Evolutionary conservation across 2,113 vertebrate genomes (phyloP).

Genomic region (Pedionomus torquatus): DNA sequence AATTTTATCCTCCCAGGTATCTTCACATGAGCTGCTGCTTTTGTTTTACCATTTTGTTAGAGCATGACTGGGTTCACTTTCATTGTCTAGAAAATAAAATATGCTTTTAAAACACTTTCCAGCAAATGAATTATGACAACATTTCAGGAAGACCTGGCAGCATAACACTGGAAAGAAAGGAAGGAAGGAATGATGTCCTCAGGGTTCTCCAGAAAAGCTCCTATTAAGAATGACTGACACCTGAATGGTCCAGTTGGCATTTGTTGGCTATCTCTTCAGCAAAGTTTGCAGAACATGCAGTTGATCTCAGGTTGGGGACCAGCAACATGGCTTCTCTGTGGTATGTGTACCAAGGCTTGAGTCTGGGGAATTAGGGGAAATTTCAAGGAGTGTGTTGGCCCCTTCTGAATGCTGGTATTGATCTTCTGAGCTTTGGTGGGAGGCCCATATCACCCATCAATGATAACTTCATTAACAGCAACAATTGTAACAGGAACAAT

Average conservation of each 20-base stretch:
- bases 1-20: not conserved
- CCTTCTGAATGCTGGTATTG: not conserved
- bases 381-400: not conserved
- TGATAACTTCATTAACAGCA: not conserved
- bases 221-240: not conserved
- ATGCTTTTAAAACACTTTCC: not conserved
- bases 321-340: not conserved
- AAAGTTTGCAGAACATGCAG: not conserved
- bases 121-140: not conserved
- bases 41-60: not conserved
- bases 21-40: not conserved
- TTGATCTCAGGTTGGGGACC: not conserved
- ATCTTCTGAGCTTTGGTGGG: not conserved
- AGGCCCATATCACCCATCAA: not conserved
- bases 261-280: not conserved
- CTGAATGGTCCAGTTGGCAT: not conserved
- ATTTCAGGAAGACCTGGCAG: not conserved
- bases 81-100: not conserved
- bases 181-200: not conserved
- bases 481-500: not conserved
- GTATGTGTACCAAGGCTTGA: not conserved
- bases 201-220: not conserved
- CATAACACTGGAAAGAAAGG: not conserved
- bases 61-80: not conserved
- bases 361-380: not conserved